A percentile compares a stretch with the other conserved stretches of the same genome.
phyloP scores from a whole-genome alignment of 2,113 vertebrate species.

The Ahaetulla prasina region DNA sequence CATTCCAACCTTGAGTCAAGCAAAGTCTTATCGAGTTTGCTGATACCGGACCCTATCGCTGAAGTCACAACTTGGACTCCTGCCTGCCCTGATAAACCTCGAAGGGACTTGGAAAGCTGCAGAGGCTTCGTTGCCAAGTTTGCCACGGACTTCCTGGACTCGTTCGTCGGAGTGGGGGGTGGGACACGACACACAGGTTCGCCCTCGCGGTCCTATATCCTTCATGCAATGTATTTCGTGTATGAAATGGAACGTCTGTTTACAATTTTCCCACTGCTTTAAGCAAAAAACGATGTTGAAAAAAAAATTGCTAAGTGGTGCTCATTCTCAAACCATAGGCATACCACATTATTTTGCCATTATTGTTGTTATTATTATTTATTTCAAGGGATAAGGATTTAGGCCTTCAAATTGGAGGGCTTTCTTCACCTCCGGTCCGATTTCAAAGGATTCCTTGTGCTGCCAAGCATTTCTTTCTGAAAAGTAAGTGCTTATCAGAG shows the following conservation, averaged over 20 bases:
- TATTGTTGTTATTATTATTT: neutral
- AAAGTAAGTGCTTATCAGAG: neutral
- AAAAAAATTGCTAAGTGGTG: neutral
- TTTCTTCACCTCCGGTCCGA: slow-evolving; percentile 27
- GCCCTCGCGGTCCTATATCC: no score
- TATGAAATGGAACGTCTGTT: neutral
- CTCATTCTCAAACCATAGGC: neutral
- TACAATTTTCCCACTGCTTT: neutral
- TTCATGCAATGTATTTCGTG: neutral
- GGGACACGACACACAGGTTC: no score
- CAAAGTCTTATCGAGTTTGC: no score
- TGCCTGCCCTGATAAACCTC: no score
- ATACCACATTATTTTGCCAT: neutral
- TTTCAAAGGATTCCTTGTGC: slow-evolving; percentile 38
- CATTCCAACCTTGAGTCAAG: no score
- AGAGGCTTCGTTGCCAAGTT: no score
- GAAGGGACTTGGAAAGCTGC: no score
- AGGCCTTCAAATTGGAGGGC: neutral
- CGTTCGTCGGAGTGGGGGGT: no score
- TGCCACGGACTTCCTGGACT: no score
- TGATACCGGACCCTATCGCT: no score
- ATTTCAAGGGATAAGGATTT: slow-evolving; percentile 27
- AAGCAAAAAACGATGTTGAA: neutral
- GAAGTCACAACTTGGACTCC: no score
- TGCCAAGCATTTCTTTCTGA: neutral